Percentiles rank a stretch among this genome's conserved stretches.
These are phyloP conservation scores for Muscina levida DNA, from an alignment of 2,888 invertebrate genomes.

Conservation along the genomic window DNA sequence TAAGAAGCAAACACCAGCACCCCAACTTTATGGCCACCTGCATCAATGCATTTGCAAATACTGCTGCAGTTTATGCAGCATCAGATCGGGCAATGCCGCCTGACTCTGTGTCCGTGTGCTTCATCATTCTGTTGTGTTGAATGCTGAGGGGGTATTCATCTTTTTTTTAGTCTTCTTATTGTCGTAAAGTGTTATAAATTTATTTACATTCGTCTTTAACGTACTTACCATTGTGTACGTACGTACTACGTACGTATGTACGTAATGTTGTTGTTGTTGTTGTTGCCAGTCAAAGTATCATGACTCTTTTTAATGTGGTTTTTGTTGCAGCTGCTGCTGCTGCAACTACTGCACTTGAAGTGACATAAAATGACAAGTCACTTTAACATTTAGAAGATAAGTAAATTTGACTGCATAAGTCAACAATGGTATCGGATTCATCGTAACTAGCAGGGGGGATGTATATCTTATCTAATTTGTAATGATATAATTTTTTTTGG, in stretches of 20 bases:
- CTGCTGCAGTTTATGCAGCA: neutral
- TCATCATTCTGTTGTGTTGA: neutral
- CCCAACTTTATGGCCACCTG: neutral
- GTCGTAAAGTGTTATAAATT: conserved; percentile 18
- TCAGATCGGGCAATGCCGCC: conserved; percentile 21
- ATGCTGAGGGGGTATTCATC: conserved; percentile 32
- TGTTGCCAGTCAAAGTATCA: neutral
- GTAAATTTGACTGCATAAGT: conserved; percentile 59
- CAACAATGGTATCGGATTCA: conserved; percentile 41
- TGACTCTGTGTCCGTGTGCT: conserved; percentile 1
- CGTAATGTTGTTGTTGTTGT: neutral
- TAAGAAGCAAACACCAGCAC: neutral
- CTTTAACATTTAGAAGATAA: conserved; percentile 56
- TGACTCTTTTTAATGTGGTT: neutral
- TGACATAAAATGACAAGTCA: conserved; percentile 52
- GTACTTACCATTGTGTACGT: neutral
- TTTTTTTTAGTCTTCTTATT: conserved; percentile 14
- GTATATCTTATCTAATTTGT: too few relatives aligned
- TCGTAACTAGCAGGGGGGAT: neutral
- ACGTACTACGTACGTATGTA: conserved; percentile 13
- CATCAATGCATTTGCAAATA: neutral
- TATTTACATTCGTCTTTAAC: conserved; percentile 7
- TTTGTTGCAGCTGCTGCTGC: neutral
- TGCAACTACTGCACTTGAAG: conserved; percentile 20
- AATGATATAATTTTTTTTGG: too few relatives aligned